phyloP scores from a whole-genome alignment of 2,113 vertebrate genomes.

The Dicrurus megarhynchus region DNA sequence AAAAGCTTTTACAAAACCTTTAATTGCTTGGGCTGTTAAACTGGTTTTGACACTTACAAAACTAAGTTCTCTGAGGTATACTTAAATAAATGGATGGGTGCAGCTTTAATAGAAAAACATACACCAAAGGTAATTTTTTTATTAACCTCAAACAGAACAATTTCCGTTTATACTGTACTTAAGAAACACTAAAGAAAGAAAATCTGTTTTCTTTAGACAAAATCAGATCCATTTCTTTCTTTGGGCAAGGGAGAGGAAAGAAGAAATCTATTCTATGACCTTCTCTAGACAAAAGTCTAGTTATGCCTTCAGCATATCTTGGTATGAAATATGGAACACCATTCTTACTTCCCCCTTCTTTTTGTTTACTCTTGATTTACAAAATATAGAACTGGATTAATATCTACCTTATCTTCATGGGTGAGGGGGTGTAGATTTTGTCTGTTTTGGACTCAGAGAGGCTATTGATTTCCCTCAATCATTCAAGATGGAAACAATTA shows the following conservation, averaged over 20 bases:
- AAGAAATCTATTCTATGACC: neutral
- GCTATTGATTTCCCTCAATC: neutral
- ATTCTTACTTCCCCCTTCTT: neutral
- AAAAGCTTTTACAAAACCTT: neutral
- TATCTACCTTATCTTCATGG: neutral
- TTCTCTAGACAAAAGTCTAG: neutral
- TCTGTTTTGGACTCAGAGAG: neutral
- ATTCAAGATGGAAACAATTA: neutral
- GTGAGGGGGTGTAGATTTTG: neutral
- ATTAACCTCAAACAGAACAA: neutral
- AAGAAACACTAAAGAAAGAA: neutral
- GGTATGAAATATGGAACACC: neutral
- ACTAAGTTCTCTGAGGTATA: neutral
- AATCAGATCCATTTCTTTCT: neutral
- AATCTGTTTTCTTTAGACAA: neutral
- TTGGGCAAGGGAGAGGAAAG: fast-evolving
- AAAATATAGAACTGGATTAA: neutral
- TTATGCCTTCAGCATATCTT: neutral
- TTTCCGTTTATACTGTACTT: neutral
- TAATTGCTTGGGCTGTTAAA: neutral
- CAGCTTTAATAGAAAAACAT: neutral
- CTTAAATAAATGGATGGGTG: neutral
- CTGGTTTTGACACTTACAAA: neutral
- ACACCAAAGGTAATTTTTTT: neutral
- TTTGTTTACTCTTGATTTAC: neutral